Base-by-base conservation (phyloP, 2,113 vertebrate species). In the Rhagologus leucostigma region DNA sequence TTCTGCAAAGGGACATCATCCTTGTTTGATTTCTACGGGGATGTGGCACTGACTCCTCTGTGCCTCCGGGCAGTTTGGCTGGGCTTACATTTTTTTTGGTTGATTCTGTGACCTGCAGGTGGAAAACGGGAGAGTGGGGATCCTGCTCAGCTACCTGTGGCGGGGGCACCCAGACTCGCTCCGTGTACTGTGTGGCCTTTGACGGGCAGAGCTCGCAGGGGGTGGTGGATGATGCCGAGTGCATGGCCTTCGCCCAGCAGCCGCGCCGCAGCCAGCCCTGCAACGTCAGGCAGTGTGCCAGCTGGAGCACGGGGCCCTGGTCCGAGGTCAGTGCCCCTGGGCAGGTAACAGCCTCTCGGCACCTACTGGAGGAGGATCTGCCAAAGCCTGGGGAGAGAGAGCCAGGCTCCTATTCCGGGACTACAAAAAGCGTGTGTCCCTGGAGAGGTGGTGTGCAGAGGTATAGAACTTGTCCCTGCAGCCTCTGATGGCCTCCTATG, bases 111-210 rank as follows among this genome's bases (percentile, higher is more conserved):
- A 59, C 77, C 42, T 37, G 32, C 97, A 99, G 99, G 97, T 99
- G 99, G 99, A 98, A 96, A 95, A 97, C 95, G 0, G 98, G 98
- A 3, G 98, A 98, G 26, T 99, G 99, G 99, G 98, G 98, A 1
- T 1, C 97, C 87, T 99, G 99, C 97, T 99, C 99, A 0, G 98
- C 98, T 24, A 97, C 98, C 46, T 99, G 99, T 3, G 99, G 99
- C 1, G 98, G 99, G 5, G 99, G 99, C 81, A 98, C 96, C 57
- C 99, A 99, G 98, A 97, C 97, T 17, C 99, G 99, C 73, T 97
- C 97, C 0, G 98, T 99, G 90, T 98, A 98, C 97, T 99, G 99
- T 4, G 4, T 98, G 64, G 97, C 95, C 4, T 98, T 98, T 0
- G 98, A 99, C 2, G 98, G 97, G 1, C 91, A 97, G 1, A 98